phyloP scores from a whole-genome alignment of 2,888 invertebrate species.

The Platypus cylindrus region DNA sequence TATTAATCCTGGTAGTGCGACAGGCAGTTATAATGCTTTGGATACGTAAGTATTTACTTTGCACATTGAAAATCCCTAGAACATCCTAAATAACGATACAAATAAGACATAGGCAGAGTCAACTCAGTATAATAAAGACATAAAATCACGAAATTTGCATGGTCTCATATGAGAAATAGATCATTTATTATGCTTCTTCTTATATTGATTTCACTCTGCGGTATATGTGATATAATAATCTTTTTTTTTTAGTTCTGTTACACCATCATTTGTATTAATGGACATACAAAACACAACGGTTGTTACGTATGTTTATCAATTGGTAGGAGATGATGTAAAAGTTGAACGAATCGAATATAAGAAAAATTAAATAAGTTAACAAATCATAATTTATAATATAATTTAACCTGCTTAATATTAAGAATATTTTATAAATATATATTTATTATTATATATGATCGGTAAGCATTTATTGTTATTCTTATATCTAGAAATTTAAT shows the following conservation, averaged over 20 bases:
- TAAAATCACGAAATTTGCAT: too few relatives aligned
- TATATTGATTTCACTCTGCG: constrained; percentile 1
- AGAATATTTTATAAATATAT: too few relatives aligned
- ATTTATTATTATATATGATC: too few relatives aligned
- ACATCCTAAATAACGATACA: too few relatives aligned
- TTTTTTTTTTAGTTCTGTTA: constrained; percentile 56
- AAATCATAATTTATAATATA: not conserved
- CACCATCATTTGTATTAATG: constrained; percentile 96
- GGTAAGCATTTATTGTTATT: too few relatives aligned
- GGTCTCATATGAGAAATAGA: too few relatives aligned
- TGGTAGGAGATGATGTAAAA: constrained; percentile 97
- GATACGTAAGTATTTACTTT: constrained; percentile 53
- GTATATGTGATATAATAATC: too few relatives aligned
- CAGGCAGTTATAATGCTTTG: constrained; percentile 91
- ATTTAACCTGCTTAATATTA: too few relatives aligned
- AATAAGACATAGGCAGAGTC: too few relatives aligned
- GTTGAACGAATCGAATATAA: constrained; percentile 97
- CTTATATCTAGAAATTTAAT: too few relatives aligned
- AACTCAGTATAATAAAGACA: too few relatives aligned
- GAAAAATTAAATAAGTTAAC: constrained; percentile 60
- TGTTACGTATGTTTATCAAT: constrained; percentile 95
- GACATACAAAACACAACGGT: constrained; percentile 97
- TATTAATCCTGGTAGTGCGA: constrained; percentile 98
- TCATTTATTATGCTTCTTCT: constrained; percentile 3
- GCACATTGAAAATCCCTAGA: not conserved